Evolutionary conservation across 2,888 invertebrate genomes (phyloP).

Genomic region (Himalopsyche kuldschensis): DNA sequence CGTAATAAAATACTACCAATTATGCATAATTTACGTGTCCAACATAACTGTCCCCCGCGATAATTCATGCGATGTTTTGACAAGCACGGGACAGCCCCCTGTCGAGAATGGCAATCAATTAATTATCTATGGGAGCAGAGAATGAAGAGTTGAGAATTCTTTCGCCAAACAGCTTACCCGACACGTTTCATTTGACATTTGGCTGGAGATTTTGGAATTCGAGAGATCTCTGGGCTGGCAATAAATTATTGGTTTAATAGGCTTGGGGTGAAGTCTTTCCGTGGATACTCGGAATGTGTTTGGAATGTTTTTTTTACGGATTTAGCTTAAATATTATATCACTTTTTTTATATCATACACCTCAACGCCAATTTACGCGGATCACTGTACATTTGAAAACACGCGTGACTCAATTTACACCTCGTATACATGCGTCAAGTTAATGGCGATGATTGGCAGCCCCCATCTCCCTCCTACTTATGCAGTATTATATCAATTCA

Average conservation of each 20-base stretch:
- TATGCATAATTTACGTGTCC: neutral
- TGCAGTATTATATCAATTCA: too few relatives aligned
- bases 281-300: neutral
- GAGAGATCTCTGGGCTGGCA: neutral
- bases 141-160: neutral
- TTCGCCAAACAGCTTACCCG: neutral
- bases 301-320: neutral
- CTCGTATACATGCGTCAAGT: too few relatives aligned
- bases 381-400: too few relatives aligned
- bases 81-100: neutral
- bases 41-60: conserved; percentile 6
- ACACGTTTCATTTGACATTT: neutral
- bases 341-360: too few relatives aligned
- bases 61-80: conserved; percentile 21
- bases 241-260: neutral
- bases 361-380: too few relatives aligned
- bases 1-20: neutral
- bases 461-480: too few relatives aligned
- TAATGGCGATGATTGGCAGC: too few relatives aligned
- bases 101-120: neutral
- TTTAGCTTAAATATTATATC: too few relatives aligned
- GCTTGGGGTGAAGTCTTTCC: neutral
- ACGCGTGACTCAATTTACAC: too few relatives aligned
- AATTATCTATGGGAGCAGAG: neutral
- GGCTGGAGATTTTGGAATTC: neutral